phyloP scores from a whole-genome alignment of 2,888 invertebrate species.

The Tetramorium bicarinatum region DNA sequence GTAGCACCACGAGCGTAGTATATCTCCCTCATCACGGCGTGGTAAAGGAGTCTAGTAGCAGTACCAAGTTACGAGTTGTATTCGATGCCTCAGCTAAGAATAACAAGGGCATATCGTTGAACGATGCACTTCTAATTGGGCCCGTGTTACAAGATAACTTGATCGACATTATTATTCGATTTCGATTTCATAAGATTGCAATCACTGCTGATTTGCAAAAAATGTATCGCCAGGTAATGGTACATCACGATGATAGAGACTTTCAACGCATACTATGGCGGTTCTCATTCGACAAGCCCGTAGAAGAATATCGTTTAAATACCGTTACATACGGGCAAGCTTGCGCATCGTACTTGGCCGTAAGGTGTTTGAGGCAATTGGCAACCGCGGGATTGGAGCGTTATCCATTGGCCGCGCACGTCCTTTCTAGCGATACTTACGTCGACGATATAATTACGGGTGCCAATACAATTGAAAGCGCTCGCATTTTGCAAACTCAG shows the following conservation, averaged over 20 bases:
- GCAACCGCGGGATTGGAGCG: not conserved
- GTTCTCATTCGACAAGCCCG: not conserved
- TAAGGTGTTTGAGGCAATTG: not conserved
- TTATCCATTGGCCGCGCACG: not conserved
- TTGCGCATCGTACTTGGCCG: constrained; percentile 1
- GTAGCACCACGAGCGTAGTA: not conserved
- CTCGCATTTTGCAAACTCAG: not conserved
- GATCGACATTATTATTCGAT: not conserved
- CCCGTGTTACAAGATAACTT: not conserved
- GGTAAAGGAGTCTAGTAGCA: not conserved
- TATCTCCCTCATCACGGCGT: not conserved
- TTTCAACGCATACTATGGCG: constrained; percentile 14
- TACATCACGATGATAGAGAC: not conserved
- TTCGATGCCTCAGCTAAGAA: not conserved
- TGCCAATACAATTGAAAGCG: not conserved
- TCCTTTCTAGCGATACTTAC: not conserved
- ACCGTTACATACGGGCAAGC: constrained; percentile 11
- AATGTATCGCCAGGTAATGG: not conserved
- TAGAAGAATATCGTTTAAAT: not conserved
- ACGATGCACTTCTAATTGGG: not conserved
- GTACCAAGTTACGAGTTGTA: not conserved
- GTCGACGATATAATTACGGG: not conserved
- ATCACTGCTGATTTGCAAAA: not conserved
- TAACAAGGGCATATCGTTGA: not conserved
- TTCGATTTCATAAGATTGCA: not conserved